Conservation (phyloP, 2,888 invertebrate genomes). For the Galerucella pusilla region DNA sequence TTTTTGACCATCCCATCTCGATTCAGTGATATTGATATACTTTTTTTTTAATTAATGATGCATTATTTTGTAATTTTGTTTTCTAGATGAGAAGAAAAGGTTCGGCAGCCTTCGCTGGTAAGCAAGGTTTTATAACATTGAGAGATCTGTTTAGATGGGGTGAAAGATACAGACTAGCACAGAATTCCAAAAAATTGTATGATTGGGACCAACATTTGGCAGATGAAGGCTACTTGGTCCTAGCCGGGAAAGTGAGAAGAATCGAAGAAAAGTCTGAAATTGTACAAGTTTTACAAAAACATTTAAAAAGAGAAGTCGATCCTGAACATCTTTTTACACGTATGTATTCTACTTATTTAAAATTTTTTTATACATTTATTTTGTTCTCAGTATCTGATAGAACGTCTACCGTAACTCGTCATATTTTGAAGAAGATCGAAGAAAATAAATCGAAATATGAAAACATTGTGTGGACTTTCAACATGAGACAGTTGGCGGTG, state of each 20-base stretch:
- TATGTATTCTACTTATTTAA: slow-evolving; percentile 50
- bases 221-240: slow-evolving; percentile 93
- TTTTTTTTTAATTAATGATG: neutral
- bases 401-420: slow-evolving; percentile 82
- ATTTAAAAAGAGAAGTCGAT: slow-evolving; percentile 81
- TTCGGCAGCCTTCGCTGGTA: slow-evolving; percentile 91
- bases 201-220: slow-evolving; percentile 98
- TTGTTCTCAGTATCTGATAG: slow-evolving; percentile 65
- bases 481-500: slow-evolving; percentile 85
- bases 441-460: slow-evolving; percentile 71
- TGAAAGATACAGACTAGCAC: slow-evolving; percentile 86
- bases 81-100: slow-evolving; percentile 75
- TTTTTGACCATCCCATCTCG: too few species aligned
- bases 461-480: slow-evolving; percentile 95
- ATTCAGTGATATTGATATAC: too few species aligned
- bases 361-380: too few species aligned
- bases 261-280: slow-evolving; percentile 86
- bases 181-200: slow-evolving; percentile 74
- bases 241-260: slow-evolving; percentile 92
- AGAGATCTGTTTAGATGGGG: slow-evolving; percentile 98
- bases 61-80: slow-evolving; percentile 29
- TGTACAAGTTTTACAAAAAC: slow-evolving; percentile 78
- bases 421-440: slow-evolving; percentile 74
- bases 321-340: slow-evolving; percentile 78
- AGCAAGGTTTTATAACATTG: slow-evolving; percentile 92